Evolutionary conservation across 2,797 vertebrate species (phyloP), one percentile per base, ranked within the genome.

Genomic region (Rhyacichthys aspro): DNA sequence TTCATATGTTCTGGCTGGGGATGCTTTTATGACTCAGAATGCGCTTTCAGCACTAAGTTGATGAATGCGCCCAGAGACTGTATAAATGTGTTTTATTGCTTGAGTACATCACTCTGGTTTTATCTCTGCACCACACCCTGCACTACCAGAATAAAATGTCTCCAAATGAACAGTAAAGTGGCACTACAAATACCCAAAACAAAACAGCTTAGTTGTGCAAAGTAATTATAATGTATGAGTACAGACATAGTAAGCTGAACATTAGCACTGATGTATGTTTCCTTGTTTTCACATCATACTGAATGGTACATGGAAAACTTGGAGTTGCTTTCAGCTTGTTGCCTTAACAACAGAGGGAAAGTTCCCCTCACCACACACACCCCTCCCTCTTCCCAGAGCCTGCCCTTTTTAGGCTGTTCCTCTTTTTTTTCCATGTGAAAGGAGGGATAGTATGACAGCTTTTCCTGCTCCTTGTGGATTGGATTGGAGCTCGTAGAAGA

Each of bases 371-470:
- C 8, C 28, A 49, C 47, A 60, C 58, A 61, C 43, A 47, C 73
- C 82, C 76, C 75, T 84, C 85, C 76, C 72, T 81, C 59, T 76
- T 81, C 55, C 70, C 54, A 16, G 66, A 69, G 76, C 87, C 84
- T 90, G 92, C 90, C 92, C 91, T 89, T 92, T 93, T 92, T 89
- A 87, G 88, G 90, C 82, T 81, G 86, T 92, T 91, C 92, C 88
- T 90, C 66, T 63, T 78, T 87, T 86, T 73, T 78, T 78, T 63
- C 59, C 60, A 59, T 76, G 57, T 56, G 74, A 79, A 71, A 78
- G 48, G 69, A 68, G 77, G 84, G 86, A 83, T 88, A 85, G 88
- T 80, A 79, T 86, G 88, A 90, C 88, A 83, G 86, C 84, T 81
- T 90, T 89, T 89, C 86, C 86, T 91, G 86, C 88, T 76, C 55